Evolutionary conservation across 2,113 vertebrate genomes (phyloP).

Genomic region (Nesogale talazaci): DNA sequence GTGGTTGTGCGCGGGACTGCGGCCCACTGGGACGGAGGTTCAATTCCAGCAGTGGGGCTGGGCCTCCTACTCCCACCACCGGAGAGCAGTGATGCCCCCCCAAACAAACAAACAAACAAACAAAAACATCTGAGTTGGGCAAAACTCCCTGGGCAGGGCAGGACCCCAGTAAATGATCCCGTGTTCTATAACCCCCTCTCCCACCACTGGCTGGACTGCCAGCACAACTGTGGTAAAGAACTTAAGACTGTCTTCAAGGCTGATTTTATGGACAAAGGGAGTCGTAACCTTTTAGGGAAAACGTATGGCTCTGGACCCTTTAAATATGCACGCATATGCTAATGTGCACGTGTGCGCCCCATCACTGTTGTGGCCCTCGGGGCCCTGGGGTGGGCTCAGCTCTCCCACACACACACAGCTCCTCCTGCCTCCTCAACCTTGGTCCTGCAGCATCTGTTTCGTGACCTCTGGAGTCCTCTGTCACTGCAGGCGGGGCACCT

Average conservation of each 20-base stretch:
- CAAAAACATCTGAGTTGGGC: not conserved
- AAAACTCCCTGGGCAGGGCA: constrained; percentile 20
- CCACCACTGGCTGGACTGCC: not conserved
- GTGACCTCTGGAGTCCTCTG: not conserved
- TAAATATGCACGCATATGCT: not conserved
- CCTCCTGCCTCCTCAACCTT: not conserved
- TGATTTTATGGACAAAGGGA: not conserved
- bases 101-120: too few species aligned
- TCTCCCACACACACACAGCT: not conserved
- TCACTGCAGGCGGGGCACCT: not conserved
- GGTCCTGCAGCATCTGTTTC: not conserved
- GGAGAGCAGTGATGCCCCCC: too few species aligned
- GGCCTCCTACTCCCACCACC: too few species aligned
- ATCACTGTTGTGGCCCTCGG: not conserved
- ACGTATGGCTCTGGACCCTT: not conserved
- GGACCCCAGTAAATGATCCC: not conserved
- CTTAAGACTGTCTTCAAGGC: not conserved
- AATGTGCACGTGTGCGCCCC: not conserved
- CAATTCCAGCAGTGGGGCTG: too few species aligned
- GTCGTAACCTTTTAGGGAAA: not conserved
- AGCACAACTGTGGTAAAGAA: not conserved
- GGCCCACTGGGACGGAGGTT: too few species aligned
- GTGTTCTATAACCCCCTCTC: not conserved
- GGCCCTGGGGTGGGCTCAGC: not conserved
- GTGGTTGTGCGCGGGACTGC: too few species aligned